Conservation (phyloP, 2,797 vertebrate species). For the Sarcoramphus papa region DNA sequence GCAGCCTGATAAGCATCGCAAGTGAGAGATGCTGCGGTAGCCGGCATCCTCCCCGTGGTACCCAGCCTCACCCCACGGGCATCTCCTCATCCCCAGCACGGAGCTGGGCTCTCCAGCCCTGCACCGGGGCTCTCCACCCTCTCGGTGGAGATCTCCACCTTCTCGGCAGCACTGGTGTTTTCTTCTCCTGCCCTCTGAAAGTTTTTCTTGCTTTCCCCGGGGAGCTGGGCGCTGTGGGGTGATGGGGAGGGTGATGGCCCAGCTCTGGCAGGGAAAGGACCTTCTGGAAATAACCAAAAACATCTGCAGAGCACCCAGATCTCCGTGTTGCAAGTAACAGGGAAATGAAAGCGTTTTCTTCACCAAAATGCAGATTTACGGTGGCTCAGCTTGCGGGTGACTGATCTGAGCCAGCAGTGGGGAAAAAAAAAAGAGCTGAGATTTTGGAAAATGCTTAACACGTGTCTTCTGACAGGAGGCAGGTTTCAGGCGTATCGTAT, state of each 20-base stretch:
- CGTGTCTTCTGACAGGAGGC: neutral
- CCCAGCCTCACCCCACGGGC: neutral
- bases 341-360: neutral
- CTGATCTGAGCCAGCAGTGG: neutral
- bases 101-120: neutral
- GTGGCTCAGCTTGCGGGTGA: neutral
- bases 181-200: neutral
- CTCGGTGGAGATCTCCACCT: no score
- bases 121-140: neutral
- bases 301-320: neutral
- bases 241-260: fast-evolving
- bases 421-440: fast-evolving
- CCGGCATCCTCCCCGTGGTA: fast-evolving
- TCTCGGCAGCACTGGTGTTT: no score
- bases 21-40: fast-evolving
- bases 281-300: neutral
- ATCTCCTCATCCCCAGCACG: fast-evolving
- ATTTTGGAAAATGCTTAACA: neutral
- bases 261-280: neutral
- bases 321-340: neutral
- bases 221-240: neutral
- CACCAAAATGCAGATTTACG: fast-evolving
- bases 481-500: neutral
- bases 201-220: neutral
- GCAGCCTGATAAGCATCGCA: neutral